Percentiles rank a stretch among this genome's conserved stretches.
These are phyloP conservation scores for Zeus faber DNA, from an alignment of 2,113 vertebrate genomes.

Conservation along the genomic window DNA sequence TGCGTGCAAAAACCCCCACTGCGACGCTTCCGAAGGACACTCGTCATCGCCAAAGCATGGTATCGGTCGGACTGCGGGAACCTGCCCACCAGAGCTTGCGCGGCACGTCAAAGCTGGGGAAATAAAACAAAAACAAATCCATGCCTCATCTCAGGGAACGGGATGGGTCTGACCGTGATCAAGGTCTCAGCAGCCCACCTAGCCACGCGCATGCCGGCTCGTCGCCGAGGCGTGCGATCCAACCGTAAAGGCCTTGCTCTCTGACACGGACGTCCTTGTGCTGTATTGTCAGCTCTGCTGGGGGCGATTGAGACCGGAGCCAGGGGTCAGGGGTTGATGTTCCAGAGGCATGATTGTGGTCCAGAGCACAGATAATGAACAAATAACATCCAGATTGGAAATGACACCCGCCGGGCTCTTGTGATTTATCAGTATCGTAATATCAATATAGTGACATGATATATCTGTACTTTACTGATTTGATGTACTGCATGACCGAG, in stretches of 20 bases:
- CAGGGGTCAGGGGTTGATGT: not conserved
- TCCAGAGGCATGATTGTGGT: no score
- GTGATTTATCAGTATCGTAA: no score
- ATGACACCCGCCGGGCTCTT: no score
- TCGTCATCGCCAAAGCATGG: slow-evolving; percentile 20
- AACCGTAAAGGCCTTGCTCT: slow-evolving; percentile 12
- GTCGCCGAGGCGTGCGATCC: slow-evolving; percentile 7
- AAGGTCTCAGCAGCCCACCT: slow-evolving; percentile 17
- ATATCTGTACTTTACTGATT: no score
- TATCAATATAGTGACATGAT: no score
- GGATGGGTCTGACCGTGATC: slow-evolving; percentile 19
- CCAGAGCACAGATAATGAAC: no score
- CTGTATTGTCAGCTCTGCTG: not conserved
- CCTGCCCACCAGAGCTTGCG: slow-evolving; percentile 20
- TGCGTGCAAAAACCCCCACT: slow-evolving; percentile 31
- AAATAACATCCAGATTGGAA: no score
- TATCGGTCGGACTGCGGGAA: slow-evolving; percentile 27
- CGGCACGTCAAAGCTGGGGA: not conserved
- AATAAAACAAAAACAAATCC: slow-evolving; percentile 32
- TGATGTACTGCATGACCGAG: no score
- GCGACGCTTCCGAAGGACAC: slow-evolving; percentile 26
- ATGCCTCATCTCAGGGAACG: not conserved
- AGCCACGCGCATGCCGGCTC: not conserved
- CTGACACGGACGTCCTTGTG: not conserved
- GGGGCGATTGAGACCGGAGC: not conserved